Conservation (phyloP, 2,888 invertebrate genomes). For the Halocaridina rubra region DNA sequence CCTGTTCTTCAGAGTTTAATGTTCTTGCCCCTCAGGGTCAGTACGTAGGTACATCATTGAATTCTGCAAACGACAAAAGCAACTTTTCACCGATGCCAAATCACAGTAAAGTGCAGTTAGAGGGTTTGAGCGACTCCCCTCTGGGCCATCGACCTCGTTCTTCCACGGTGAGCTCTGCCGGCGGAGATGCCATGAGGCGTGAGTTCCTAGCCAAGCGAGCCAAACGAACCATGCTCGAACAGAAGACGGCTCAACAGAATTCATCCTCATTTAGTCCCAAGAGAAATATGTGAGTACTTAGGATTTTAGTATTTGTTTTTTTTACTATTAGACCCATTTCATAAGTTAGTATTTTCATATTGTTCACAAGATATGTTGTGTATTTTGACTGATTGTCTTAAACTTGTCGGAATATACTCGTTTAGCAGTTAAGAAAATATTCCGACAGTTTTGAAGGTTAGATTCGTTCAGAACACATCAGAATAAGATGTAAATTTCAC, state of each 20-base stretch:
- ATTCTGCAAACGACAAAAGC: not conserved
- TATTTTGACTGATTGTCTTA: too few species aligned
- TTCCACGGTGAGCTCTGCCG: constrained; percentile 51
- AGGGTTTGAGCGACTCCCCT: constrained; percentile 60
- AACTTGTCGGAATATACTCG: too few species aligned
- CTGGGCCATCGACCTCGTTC: constrained; percentile 54
- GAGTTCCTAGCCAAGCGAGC: constrained; percentile 52
- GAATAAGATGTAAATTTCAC: too few species aligned
- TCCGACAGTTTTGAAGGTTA: too few species aligned
- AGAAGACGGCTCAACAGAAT: not conserved
- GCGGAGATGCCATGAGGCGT: constrained; percentile 58
- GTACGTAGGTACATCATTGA: not conserved
- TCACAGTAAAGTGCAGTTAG: constrained; percentile 37
- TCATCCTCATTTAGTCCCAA: constrained; percentile 24
- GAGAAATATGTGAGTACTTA: constrained; percentile 48
- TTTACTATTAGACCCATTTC: too few species aligned
- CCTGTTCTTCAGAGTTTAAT: too few species aligned
- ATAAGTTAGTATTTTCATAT: too few species aligned
- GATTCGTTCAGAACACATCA: too few species aligned
- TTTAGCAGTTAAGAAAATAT: too few species aligned
- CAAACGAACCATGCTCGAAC: constrained; percentile 28
- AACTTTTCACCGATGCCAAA: not conserved
- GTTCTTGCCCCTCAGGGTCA: not conserved
- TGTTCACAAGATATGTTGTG: too few species aligned
- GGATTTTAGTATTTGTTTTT: not conserved